Percentiles rank a stretch among this genome's conserved stretches.
Evolutionary conservation across 2,888 invertebrate genomes (phyloP).

Genomic region (Xylota segnis): DNA sequence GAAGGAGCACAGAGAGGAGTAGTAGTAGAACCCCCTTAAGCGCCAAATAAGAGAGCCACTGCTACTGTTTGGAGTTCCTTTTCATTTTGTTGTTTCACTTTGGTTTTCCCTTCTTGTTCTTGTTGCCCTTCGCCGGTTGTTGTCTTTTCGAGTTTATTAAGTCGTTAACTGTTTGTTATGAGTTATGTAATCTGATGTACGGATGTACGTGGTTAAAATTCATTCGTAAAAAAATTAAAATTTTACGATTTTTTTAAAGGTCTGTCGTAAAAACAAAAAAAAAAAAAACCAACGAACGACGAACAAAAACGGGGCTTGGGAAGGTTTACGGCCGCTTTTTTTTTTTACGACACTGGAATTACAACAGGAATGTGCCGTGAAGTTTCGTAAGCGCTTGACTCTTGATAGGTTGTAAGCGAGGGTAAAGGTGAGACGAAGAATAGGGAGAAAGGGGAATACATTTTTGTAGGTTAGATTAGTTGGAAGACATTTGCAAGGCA

Average conservation of each 20-base stretch:
- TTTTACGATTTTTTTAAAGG: constrained; percentile 71
- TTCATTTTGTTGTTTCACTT: background rate
- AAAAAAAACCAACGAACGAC: background rate
- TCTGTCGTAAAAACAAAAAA: constrained; percentile 57
- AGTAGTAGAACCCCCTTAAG: constrained; percentile 53
- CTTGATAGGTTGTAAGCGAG: constrained; percentile 7
- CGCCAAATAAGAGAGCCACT: constrained; percentile 41
- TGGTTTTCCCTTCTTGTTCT: background rate
- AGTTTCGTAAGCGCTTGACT: constrained; percentile 55
- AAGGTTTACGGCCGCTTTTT: constrained; percentile 47
- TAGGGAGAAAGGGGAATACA: constrained; percentile 13
- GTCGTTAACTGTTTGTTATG: constrained; percentile 77
- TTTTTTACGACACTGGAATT: constrained; percentile 62
- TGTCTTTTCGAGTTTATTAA: constrained; percentile 75
- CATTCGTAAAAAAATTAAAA: constrained; percentile 68
- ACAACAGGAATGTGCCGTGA: constrained; percentile 62
- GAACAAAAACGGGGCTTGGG: constrained; percentile 50
- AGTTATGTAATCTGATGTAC: constrained; percentile 76
- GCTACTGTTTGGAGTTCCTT: constrained; percentile 46
- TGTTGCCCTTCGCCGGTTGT: constrained; percentile 32
- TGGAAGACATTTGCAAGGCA: constrained; percentile 10
- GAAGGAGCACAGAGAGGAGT: background rate
- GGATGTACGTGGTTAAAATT: constrained; percentile 75
- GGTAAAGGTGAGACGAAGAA: constrained; percentile 4
- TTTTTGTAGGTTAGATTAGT: constrained; percentile 8